Conservation (phyloP, 2,113 vertebrate genomes). For the Speoplatyrhinus poulsoni region DNA sequence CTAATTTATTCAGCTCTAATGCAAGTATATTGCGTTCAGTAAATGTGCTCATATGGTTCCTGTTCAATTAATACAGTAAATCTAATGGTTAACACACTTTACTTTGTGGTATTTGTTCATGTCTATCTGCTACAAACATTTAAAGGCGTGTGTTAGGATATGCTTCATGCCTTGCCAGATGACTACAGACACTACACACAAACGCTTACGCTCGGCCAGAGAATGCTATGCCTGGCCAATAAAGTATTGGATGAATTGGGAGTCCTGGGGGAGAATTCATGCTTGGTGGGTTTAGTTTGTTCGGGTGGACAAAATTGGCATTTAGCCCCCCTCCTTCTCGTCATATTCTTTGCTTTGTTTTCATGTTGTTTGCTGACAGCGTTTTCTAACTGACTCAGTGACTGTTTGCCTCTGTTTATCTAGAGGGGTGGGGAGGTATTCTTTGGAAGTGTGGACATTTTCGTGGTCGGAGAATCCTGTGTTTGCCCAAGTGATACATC, state of each 20-base stretch:
- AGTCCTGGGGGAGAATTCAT: slow-evolving; percentile 1
- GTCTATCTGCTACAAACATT: not conserved
- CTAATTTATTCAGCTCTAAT: slow-evolving; percentile 61
- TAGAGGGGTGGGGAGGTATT: too few relatives aligned
- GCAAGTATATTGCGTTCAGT: slow-evolving; percentile 61
- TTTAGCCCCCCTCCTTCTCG: too few relatives aligned
- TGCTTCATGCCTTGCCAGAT: slow-evolving; percentile 33
- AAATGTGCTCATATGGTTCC: slow-evolving; percentile 56
- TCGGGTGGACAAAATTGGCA: slow-evolving; percentile 1
- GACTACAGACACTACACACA: slow-evolving; percentile 1
- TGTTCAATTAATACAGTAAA: slow-evolving; percentile 67
- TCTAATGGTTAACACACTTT: slow-evolving; percentile 56
- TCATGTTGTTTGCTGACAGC: not conserved
- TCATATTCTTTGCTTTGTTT: not conserved
- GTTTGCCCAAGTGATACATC: too few relatives aligned
- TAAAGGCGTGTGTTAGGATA: slow-evolving; percentile 2
- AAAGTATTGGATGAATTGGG: not conserved
- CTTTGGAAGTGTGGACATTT: too few relatives aligned
- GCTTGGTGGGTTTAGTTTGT: slow-evolving; percentile 28
- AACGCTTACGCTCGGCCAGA: not conserved
- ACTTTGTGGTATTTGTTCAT: slow-evolving; percentile 7
- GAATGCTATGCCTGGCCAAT: not conserved
- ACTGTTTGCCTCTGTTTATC: too few relatives aligned
- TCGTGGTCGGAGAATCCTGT: too few relatives aligned
- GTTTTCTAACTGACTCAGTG: too few relatives aligned